Conservation (phyloP, 2,113 vertebrate genomes). For the Naja naja region DNA sequence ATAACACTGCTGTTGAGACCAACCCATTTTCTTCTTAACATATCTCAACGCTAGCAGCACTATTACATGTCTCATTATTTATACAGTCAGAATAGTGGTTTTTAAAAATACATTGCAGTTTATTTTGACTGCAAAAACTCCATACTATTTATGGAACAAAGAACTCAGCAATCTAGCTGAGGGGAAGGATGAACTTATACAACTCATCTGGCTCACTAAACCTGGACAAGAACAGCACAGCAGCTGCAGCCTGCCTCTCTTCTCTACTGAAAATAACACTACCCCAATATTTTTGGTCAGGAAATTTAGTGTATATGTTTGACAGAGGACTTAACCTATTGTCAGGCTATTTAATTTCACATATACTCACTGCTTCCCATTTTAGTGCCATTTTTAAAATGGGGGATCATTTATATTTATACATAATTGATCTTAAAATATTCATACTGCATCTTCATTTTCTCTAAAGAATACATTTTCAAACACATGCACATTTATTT, state of each 20-base stretch:
- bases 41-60: neutral
- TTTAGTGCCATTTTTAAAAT: neutral
- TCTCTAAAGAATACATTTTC: neutral
- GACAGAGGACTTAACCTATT: neutral
- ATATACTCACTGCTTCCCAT: neutral
- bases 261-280: neutral
- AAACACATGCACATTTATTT: neutral
- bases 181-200: neutral
- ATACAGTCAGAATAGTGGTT: neutral
- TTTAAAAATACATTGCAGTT: neutral
- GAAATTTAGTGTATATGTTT: neutral
- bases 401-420: neutral
- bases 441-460: neutral
- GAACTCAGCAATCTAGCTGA: neutral
- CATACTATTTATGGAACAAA: neutral
- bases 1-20: neutral
- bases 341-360: neutral
- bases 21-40: neutral
- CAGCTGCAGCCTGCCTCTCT: neutral
- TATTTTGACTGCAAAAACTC: neutral
- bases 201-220: neutral
- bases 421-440: neutral
- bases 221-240: neutral
- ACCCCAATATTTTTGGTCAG: neutral
- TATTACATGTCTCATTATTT: neutral